These are phyloP conservation scores for Gnatocerus cornutus DNA, from an alignment of 2,888 invertebrate species.

Conservation along the genomic window DNA sequence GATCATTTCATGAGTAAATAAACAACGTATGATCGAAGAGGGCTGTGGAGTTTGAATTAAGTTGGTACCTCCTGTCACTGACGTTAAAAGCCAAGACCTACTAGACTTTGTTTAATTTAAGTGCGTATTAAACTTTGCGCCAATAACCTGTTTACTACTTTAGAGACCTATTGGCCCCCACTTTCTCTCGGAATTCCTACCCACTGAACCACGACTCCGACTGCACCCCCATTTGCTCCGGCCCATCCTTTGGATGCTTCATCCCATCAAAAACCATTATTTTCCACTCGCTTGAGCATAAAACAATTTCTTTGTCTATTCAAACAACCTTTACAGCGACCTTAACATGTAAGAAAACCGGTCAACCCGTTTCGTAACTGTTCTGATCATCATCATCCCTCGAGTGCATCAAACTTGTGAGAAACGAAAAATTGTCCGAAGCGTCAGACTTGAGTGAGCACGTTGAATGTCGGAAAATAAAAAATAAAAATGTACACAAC, in stretches of 20 bases:
- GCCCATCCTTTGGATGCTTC: conserved; percentile 10
- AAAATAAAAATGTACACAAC: conserved; percentile 2
- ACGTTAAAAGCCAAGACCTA: no score
- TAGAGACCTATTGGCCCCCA: no score
- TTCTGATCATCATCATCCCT: conserved; percentile 10
- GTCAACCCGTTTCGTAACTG: conserved; percentile 33
- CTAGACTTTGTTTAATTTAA: no score
- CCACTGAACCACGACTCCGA: conserved; percentile 2
- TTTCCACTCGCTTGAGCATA: conserved; percentile 33
- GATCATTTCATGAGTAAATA: not conserved
- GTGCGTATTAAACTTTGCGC: no score
- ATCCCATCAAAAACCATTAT: conserved; percentile 22
- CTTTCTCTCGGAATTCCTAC: not conserved
- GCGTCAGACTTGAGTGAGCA: conserved; percentile 18
- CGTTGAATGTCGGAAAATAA: conserved; percentile 17
- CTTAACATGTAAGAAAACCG: conserved; percentile 17
- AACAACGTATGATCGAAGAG: no score
- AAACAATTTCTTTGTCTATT: conserved; percentile 27
- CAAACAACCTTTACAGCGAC: conserved; percentile 5
- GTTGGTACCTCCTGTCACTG: no score
- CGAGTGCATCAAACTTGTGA: conserved; percentile 20
- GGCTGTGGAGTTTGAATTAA: no score
- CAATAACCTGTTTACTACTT: no score
- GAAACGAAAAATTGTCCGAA: conserved; percentile 4
- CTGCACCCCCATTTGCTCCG: not conserved